These are phyloP conservation scores for Uloborus diversus DNA, from an alignment of 1,140 invertebrate species.

Conservation along the genomic window DNA sequence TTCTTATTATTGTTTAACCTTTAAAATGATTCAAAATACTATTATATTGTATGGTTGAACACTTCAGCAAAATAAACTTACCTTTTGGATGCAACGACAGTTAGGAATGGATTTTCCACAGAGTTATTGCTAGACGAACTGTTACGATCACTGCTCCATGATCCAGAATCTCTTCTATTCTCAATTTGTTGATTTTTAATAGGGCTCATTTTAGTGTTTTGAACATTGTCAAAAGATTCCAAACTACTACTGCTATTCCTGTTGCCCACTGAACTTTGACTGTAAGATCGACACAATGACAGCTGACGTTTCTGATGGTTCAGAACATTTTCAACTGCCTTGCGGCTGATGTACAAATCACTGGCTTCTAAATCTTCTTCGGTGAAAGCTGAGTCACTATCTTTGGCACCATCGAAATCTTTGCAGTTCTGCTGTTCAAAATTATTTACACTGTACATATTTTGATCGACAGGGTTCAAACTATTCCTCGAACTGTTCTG, in stretches of 20 bases:
- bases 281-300: conserved; percentile 55
- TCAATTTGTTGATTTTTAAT: conserved; percentile 1
- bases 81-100: conserved; percentile 68
- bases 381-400: conserved; percentile 48
- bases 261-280: conserved; percentile 59
- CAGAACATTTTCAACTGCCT: conserved; percentile 67
- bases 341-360: conserved; percentile 75
- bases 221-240: conserved; percentile 71
- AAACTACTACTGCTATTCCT: conserved; percentile 65
- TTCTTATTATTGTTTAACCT: no score
- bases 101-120: conserved; percentile 87
- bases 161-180: conserved; percentile 79
- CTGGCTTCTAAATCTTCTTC: conserved; percentile 39
- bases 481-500: not conserved
- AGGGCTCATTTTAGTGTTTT: not conserved
- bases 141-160: conserved; percentile 94
- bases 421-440: conserved; percentile 11
- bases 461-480: not conserved
- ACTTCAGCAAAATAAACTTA: conserved; percentile 16
- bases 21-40: no score
- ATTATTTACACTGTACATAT: not conserved
- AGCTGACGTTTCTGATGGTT: conserved; percentile 64
- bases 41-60: no score
- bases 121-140: conserved; percentile 92
- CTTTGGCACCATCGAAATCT: conserved; percentile 38